Conservation (phyloP, 2,113 vertebrate genomes). For the Protobothrops mucrosquamatus region DNA sequence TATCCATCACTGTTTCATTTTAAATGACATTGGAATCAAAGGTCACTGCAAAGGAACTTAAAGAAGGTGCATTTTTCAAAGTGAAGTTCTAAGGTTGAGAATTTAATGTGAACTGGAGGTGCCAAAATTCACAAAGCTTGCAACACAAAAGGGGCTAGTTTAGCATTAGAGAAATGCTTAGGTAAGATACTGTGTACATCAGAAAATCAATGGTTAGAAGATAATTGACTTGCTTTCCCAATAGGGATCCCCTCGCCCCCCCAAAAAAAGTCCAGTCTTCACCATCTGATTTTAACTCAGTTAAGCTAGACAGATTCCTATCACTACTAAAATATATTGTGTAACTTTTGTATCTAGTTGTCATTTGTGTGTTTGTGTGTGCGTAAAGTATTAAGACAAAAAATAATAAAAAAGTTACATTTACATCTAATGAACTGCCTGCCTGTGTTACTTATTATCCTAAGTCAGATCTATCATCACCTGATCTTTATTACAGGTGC, state of each 20-base stretch:
- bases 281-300: neutral
- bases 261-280: neutral
- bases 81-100: neutral
- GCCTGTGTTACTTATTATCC: neutral
- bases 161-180: conserved; percentile 49
- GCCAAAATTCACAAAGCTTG: conserved; percentile 28
- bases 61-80: conserved; percentile 24
- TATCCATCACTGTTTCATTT: neutral
- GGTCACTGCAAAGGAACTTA: conserved; percentile 14
- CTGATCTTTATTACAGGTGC: neutral
- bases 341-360: neutral
- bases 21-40: conserved; percentile 44
- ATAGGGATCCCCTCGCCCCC: neutral
- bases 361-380: neutral
- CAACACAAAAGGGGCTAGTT: conserved; percentile 47
- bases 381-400: neutral
- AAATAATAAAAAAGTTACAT: neutral
- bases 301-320: neutral
- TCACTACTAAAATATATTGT: neutral
- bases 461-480: neutral
- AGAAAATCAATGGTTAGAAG: conserved; percentile 23
- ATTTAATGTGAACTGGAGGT: conserved; percentile 25
- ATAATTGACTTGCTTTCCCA: conserved; percentile 44
- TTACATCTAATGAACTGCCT: neutral
- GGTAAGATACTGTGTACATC: conserved; percentile 1